A percentile compares a stretch with the other conserved stretches of the same genome.
Evolutionary conservation across 1,140 invertebrate genomes (phyloP).

Genomic region (Protaetia brevitarsis): DNA sequence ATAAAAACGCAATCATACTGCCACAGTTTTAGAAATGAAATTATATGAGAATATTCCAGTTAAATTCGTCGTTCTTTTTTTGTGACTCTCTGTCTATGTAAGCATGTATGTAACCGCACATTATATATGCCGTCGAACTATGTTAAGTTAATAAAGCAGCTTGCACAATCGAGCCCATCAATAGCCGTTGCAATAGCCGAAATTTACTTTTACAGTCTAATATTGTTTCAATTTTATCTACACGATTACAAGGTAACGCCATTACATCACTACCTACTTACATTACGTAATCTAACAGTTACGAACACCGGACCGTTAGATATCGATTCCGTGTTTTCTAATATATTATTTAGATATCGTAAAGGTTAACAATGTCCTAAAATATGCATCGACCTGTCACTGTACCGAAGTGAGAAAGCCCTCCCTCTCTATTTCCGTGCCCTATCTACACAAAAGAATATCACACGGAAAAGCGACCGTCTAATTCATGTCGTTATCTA

Average conservation of each 20-base stretch:
- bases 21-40: no score
- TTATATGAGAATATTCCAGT: no score
- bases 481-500: slow-evolving; percentile 3
- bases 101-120: no score
- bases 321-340: slow-evolving; percentile 19
- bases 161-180: not conserved
- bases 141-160: not conserved
- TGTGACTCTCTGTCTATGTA: no score
- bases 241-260: not conserved
- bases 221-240: not conserved
- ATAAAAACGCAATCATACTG: no score
- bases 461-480: not conserved
- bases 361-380: slow-evolving; percentile 22
- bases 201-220: not conserved
- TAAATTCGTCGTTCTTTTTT: no score
- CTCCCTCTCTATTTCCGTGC: not conserved
- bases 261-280: slow-evolving; percentile 10
- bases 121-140: not conserved
- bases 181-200: not conserved
- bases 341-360: slow-evolving; percentile 23
- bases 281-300: not conserved
- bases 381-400: slow-evolving; percentile 20
- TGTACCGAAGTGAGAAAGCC: not conserved
- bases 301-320: not conserved
- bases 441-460: not conserved